A percentile compares a stretch with the other conserved stretches of the same genome.
Evolutionary conservation across 2,113 vertebrate species (phyloP).

Genomic region (Pristiophorus japonicus): DNA sequence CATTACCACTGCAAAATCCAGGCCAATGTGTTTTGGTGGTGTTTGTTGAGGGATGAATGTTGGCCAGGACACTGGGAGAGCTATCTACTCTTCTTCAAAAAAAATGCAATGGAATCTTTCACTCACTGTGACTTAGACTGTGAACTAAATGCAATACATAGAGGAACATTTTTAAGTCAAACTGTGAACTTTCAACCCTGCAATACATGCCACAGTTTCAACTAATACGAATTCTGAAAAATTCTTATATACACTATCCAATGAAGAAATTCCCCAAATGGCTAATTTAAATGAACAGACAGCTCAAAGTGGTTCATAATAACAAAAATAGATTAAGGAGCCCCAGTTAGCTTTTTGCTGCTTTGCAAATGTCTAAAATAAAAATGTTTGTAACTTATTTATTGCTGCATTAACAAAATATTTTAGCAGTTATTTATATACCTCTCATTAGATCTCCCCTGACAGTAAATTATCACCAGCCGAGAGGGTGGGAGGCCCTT

Average conservation of each 20-base stretch:
- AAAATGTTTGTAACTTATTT: background rate
- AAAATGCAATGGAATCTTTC: background rate
- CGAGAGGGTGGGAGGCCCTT: background rate
- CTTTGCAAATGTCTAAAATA: background rate
- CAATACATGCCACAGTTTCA: background rate
- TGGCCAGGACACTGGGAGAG: background rate
- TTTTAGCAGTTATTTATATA: background rate
- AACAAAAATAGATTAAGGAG: background rate
- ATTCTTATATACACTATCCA: background rate
- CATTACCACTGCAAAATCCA: no score
- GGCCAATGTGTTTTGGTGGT: no score
- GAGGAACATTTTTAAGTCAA: background rate
- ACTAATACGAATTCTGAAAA: background rate
- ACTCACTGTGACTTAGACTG: background rate
- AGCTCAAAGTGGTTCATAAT: background rate
- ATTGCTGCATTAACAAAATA: background rate
- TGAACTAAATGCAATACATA: background rate
- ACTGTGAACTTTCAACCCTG: background rate
- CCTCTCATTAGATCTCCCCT: background rate
- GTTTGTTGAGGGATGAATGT: background rate
- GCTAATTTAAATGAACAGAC: background rate
- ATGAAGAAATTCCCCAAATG: background rate
- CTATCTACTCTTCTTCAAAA: background rate
- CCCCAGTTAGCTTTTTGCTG: background rate
- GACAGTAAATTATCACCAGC: background rate